Base-by-base conservation (phyloP, 2,888 invertebrate genomes). In the Eupithecia dodoneata region DNA sequence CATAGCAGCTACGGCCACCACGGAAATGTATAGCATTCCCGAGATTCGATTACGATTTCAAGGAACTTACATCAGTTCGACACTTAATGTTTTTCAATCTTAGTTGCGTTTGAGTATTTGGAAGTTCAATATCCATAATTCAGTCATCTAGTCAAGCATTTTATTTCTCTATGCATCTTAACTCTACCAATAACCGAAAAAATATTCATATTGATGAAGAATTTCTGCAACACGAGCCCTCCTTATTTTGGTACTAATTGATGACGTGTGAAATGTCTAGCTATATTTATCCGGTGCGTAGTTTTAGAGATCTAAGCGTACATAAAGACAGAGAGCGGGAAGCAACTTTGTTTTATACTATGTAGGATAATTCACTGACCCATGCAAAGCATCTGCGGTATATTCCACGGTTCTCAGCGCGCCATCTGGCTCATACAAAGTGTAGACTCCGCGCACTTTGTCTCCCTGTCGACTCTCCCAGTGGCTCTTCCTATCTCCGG, bases 381-480 rank as follows among this genome's bases (percentile, higher is more conserved):
- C 95, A 79, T 93, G 92, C 73, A 94, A 82, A 41, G 95, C 89
- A 82, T 95, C 95, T 70, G 94, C 94, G 4, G 95, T 91, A 81
- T 95, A 95, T 81, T 95, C 94, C 30, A 95, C 95, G 52, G 93
- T 95, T 72, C 95, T 88, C 67, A 93, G 80, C 0, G 94, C 94
- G n/a, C 95, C 95, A 80, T 95, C 95, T 2, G 95, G 94, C 80
- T 95, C 95, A 72, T 94, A 92, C 76, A 95, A 83, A 0, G 92
- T 91, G 86, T 95, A 95, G 18, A 87, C 90, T 0, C 95, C 95
- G 7, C 95, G 91, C 13, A 95, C 95, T 52, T 90, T 88, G 82
- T 95, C 95, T 1, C 95, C 95, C 45, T 95, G 95, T 44, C 96
- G 87, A 74, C 89, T 91, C 88, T 96, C 96, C 92, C 92, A 94